phyloP scores from a whole-genome alignment of 1,140 invertebrate genomes.

The Hesperophylax magnus region DNA sequence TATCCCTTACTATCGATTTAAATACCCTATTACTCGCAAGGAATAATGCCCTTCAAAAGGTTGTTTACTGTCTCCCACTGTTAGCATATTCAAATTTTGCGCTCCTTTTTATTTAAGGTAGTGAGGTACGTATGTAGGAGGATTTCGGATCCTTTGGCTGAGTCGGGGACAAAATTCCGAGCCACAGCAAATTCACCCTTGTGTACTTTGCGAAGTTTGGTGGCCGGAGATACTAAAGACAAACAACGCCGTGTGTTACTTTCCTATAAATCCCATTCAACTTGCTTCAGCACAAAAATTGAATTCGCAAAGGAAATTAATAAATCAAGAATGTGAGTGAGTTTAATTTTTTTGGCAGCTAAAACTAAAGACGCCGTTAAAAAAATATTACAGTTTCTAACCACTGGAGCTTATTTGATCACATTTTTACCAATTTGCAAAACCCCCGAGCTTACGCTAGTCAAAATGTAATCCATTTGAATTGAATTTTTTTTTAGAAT shows the following conservation, averaged over 20 bases:
- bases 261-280: conserved; percentile 44
- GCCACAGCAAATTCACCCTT: conserved; percentile 35
- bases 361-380: background rate
- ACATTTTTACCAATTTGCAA: too few species aligned
- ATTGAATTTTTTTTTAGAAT: too few species aligned
- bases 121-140: conserved; percentile 16
- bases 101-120: conserved; percentile 32
- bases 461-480: too few species aligned
- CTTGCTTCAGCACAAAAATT: conserved; percentile 35
- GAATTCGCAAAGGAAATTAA: conserved; percentile 15
- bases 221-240: conserved; percentile 50
- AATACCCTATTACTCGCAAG: background rate
- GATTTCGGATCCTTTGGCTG: conserved; percentile 42
- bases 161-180: conserved; percentile 51
- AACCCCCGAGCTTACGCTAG: too few species aligned
- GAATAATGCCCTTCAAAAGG: conserved; percentile 10
- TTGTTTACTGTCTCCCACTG: conserved; percentile 3
- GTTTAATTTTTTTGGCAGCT: background rate
- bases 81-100: conserved; percentile 34
- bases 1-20: too few species aligned
- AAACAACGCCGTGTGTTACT: conserved; percentile 44
- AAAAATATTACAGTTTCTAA: background rate
- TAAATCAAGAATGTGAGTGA: too few species aligned
- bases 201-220: conserved; percentile 53
- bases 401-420: too few species aligned